Base-by-base conservation (phyloP, 2,888 invertebrate species). In the Psylliodes chrysocephalus region DNA sequence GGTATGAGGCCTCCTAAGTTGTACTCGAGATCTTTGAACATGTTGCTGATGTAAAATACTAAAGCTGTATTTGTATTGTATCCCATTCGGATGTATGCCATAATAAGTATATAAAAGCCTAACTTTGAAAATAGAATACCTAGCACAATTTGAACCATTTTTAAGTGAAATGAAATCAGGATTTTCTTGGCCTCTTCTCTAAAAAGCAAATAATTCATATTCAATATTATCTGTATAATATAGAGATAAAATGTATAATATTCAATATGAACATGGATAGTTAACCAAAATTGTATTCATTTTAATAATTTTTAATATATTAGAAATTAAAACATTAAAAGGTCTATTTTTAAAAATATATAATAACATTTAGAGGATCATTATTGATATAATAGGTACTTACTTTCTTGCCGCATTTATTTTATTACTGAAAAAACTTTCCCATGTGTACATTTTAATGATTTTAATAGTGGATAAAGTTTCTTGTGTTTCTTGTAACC, bases 1-100 rank as follows among this genome's bases (percentile, higher is more conserved):
- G 97, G 96, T 73, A 96, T 92, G 82, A 93, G 93, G 10, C 94
- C 90, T 0, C 93, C 94, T 89, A 96, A 91, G 12, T 93, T 90
- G 73, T 92, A 90, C 25, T 94, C 86, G 64, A 60, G 71, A 38
- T 60, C 75, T 54, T 33, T 60, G 52, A 65, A 72, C 38, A 62
- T 73, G 60, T 56, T 64, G 69, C 40, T 69, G 51, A 53, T 68
- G 55, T 53, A 75, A 30, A 67, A 73, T 64, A 66, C 69, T 4
- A 67, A 44, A 64, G 76, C 74, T 10, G 77, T 75, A 10, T 71
- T 68, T 1, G 72, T 59, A 18, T 63, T 18, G n/a, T 73, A 30
- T 5, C 74, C 76, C 30, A 70, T 49, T 59, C 70, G 63, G 10
- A 69, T 71, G 51, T 75, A 76, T 1, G 75, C 68, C 57, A 77